Evolutionary conservation across 2,113 vertebrate species (phyloP).

Genomic region (Lophochroa leadbeateri): DNA sequence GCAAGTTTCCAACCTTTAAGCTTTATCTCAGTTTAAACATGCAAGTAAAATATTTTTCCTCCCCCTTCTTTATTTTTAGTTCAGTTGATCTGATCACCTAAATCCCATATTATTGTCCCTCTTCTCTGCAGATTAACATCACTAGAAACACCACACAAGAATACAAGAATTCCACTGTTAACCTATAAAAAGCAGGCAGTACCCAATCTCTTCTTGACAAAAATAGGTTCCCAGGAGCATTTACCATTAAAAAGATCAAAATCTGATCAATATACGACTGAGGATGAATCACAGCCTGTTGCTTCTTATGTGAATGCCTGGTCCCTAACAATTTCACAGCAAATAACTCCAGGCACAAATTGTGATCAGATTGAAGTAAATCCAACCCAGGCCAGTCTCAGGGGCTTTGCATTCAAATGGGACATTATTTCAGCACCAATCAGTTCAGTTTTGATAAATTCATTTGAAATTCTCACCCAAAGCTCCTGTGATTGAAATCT

Average conservation of each 20-base stretch:
- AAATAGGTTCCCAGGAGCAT: not conserved
- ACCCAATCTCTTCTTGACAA: not conserved
- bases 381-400: not conserved
- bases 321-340: not conserved
- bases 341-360: not conserved
- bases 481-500: not conserved
- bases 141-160: not conserved
- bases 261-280: not conserved
- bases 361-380: not conserved
- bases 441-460: not conserved
- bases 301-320: not conserved
- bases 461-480: not conserved
- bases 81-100: not conserved
- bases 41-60: not conserved
- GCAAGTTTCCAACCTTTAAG: not conserved
- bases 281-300: not conserved
- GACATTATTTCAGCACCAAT: not conserved
- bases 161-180: not conserved
- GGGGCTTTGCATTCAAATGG: not conserved
- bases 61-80: not conserved
- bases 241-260: not conserved
- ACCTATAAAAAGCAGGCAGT: not conserved
- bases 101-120: not conserved
- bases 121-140: not conserved
- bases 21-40: not conserved